These are phyloP conservation scores for Drosophila grimshawi DNA, from an alignment of 1,140 invertebrate genomes.

Conservation along the genomic window DNA sequence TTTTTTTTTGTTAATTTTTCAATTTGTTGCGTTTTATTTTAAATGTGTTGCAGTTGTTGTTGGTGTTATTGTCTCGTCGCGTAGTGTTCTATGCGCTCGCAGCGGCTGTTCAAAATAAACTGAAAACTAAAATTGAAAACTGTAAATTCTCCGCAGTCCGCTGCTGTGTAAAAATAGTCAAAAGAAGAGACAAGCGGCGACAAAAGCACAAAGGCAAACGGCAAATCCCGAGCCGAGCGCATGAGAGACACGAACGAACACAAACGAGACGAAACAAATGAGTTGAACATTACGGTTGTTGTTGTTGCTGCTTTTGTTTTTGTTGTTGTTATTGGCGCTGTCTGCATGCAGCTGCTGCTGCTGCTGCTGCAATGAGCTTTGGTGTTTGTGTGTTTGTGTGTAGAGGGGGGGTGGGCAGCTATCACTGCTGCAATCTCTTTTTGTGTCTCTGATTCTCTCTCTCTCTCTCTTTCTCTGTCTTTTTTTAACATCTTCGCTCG, in stretches of 20 bases:
- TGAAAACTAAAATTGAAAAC: conserved; percentile 50
- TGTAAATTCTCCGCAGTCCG: conserved; percentile 59
- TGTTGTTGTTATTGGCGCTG: conserved; percentile 7
- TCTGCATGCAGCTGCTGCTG: conserved; percentile 43
- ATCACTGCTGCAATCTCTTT: conserved; percentile 13
- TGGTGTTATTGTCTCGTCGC: conserved; percentile 38
- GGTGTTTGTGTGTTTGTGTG: too few relatives aligned
- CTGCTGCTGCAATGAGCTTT: conserved; percentile 6
- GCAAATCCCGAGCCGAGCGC: not conserved
- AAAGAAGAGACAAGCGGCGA: conserved; percentile 50
- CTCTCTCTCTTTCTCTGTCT: not conserved
- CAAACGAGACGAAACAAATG: not conserved
- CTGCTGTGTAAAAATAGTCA: conserved; percentile 67
- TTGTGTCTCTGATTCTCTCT: not conserved
- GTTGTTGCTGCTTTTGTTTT: not conserved
- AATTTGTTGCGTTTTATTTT: conserved; percentile 16
- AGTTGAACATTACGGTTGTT: conserved; percentile 2
- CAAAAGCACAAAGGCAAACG: not conserved
- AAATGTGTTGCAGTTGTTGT: not conserved
- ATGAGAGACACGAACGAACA: conserved; percentile 25
- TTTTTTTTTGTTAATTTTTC: conserved; percentile 21
- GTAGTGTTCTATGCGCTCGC: conserved; percentile 70
- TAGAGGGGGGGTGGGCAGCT: not conserved
- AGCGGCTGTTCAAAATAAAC: conserved; percentile 79
- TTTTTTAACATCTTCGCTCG: not conserved